Conservation (phyloP, 2,888 invertebrate species). For the Scaptodrosophila latifasciaeformis region DNA sequence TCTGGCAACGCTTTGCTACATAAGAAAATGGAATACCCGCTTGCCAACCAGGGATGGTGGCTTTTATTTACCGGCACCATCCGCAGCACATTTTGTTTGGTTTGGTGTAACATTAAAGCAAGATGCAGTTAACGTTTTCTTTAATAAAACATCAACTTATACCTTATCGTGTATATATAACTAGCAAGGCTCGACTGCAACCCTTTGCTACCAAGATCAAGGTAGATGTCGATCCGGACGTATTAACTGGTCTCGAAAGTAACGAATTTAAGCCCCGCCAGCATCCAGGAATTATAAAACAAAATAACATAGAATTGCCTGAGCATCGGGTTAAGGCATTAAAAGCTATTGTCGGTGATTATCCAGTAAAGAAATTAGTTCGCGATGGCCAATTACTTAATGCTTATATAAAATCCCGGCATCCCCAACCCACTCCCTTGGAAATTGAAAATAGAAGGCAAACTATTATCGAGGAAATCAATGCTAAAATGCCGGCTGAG, state of each 20-base stretch:
- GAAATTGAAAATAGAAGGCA: slow-evolving; percentile 60
- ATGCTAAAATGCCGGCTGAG: slow-evolving; percentile 53
- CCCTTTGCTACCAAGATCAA: slow-evolving; percentile 67
- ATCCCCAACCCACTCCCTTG: slow-evolving; percentile 80
- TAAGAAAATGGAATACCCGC: too few relatives aligned
- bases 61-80: not conserved
- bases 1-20: slow-evolving; percentile 31
- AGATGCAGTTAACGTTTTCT: slow-evolving; percentile 22
- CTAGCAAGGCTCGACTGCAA: slow-evolving; percentile 20
- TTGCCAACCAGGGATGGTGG: too few relatives aligned
- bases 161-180: not conserved
- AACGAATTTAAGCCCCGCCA: slow-evolving; percentile 80
- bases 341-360: slow-evolving; percentile 77
- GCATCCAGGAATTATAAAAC: slow-evolving; percentile 83
- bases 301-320: slow-evolving; percentile 78
- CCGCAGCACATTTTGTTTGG: slow-evolving; percentile 4
- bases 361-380: slow-evolving; percentile 77
- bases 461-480: slow-evolving; percentile 59
- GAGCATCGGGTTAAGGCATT: slow-evolving; percentile 79
- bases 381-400: slow-evolving; percentile 77
- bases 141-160: not conserved
- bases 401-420: slow-evolving; percentile 79
- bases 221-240: slow-evolving; percentile 54
- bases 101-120: slow-evolving; percentile 4
- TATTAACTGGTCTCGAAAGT: slow-evolving; percentile 61